These are phyloP conservation scores for Pandemis corylana DNA, from an alignment of 2,888 invertebrate species.

Conservation along the genomic window DNA sequence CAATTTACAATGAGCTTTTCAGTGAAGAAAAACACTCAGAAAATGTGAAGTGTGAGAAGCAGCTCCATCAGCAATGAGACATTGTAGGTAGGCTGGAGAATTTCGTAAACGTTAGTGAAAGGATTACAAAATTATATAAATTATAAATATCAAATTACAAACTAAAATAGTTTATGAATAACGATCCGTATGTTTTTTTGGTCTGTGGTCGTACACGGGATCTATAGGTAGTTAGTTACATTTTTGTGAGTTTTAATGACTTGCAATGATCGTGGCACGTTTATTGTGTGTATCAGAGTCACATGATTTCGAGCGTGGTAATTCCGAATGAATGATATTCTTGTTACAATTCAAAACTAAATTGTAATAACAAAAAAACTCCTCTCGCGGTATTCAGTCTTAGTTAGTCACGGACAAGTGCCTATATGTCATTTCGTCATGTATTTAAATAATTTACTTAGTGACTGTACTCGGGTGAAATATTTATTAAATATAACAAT, in stretches of 20 bases:
- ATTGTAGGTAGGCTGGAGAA: background rate
- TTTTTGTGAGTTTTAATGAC: slow-evolving; percentile 6
- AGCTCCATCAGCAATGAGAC: too few species aligned
- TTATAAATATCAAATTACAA: background rate
- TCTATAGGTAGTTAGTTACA: background rate
- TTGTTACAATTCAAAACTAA: slow-evolving; percentile 29
- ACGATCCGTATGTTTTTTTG: background rate
- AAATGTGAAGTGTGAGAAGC: too few species aligned
- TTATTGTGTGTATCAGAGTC: slow-evolving; percentile 30
- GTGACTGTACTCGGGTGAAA: background rate
- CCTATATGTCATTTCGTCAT: slow-evolving; percentile 25
- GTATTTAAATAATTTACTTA: slow-evolving; percentile 18
- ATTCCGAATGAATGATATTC: slow-evolving; percentile 33
- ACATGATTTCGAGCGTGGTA: slow-evolving; percentile 40
- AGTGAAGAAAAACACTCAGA: too few species aligned
- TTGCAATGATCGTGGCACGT: slow-evolving; percentile 23
- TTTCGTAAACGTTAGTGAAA: too few species aligned
- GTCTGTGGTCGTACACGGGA: background rate
- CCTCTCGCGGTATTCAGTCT: slow-evolving; percentile 31
- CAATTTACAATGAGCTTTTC: too few species aligned
- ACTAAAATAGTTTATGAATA: background rate
- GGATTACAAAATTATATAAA: too few species aligned
- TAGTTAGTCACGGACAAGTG: slow-evolving; percentile 33
- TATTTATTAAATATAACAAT: background rate
- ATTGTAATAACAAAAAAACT: slow-evolving; percentile 37